These are phyloP conservation scores for Apeltes quadracus DNA, from an alignment of 2,113 vertebrate genomes.

Conservation along the genomic window DNA sequence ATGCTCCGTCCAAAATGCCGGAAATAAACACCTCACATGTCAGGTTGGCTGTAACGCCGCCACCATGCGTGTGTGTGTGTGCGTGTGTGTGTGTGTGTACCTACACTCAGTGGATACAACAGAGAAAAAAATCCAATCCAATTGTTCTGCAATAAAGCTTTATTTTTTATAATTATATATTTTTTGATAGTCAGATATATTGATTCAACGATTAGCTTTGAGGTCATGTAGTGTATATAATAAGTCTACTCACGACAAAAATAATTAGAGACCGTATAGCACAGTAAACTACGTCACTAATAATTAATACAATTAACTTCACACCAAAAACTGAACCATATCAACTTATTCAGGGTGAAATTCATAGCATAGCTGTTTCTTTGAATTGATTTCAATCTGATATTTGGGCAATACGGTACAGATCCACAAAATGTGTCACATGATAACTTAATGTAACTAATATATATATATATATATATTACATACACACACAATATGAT, in stretches of 20 bases:
- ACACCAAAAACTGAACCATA: background rate
- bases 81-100: background rate
- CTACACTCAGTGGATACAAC: background rate
- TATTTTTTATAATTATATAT: background rate
- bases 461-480: too few species aligned
- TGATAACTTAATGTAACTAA: background rate
- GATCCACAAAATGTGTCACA: constrained; percentile 18
- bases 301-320: too few species aligned
- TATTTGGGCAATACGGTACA: constrained; percentile 17
- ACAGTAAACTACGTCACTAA: background rate
- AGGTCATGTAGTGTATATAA: background rate
- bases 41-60: constrained; percentile 37
- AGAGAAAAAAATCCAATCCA: background rate
- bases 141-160: background rate
- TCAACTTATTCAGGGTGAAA: background rate
- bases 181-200: background rate
- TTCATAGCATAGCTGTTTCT: background rate
- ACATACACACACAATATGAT: too few species aligned
- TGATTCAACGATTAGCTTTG: background rate
- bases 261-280: background rate
- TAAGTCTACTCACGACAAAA: background rate
- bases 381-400: constrained; percentile 6
- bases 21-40: constrained; percentile 68
- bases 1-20: constrained; percentile 71
- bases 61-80: background rate